These are phyloP conservation scores for Thunnus albacares DNA, from an alignment of 2,797 vertebrate species.

Conservation along the genomic window DNA sequence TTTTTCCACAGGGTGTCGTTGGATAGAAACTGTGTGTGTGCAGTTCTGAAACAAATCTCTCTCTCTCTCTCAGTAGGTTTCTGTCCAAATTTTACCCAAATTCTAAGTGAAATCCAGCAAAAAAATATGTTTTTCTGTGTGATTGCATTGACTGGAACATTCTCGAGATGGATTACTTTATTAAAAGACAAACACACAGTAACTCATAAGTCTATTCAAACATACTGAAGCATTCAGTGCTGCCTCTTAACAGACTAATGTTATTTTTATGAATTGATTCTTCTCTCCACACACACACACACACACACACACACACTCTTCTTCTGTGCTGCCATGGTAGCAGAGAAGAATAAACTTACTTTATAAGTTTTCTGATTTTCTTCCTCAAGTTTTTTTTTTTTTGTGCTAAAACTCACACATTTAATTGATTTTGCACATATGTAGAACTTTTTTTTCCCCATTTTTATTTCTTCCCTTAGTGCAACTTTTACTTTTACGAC, in stretches of 20 bases:
- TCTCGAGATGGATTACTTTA: background rate
- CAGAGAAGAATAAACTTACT: no score
- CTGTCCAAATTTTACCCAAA: background rate
- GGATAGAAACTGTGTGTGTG: slow-evolving; percentile 17
- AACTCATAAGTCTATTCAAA: background rate
- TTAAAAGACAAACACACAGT: slow-evolving; percentile 1
- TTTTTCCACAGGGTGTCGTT: slow-evolving; percentile 37
- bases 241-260: background rate
- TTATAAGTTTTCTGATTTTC: background rate
- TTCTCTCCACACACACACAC: background rate
- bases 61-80: background rate
- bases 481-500: no score
- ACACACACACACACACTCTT: background rate
- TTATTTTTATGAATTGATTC: slow-evolving; percentile 4
- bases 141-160: background rate
- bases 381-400: no score
- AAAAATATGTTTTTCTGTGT: background rate
- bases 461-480: no score
- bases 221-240: background rate
- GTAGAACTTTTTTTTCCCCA: no score
- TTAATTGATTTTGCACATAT: no score
- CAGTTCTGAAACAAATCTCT: background rate
- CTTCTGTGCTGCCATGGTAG: background rate
- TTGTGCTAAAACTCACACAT: no score
- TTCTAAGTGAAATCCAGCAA: background rate